Base-by-base conservation (phyloP, 2,797 vertebrate genomes). In the Sciaenops ocellatus region DNA sequence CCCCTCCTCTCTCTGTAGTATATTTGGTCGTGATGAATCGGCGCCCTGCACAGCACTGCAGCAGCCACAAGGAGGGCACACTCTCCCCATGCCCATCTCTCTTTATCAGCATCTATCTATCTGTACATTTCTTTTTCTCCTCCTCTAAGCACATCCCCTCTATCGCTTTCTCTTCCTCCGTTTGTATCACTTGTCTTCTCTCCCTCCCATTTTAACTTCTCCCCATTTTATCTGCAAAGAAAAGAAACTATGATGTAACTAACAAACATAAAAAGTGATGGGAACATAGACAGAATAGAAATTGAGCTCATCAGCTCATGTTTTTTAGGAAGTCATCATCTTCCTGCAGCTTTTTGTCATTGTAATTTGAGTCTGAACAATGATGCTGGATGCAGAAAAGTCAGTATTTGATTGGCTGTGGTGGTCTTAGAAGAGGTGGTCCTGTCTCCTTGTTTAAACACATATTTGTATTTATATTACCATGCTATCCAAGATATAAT, bases 11-110 rank as follows among this genome's bases (percentile, higher is more conserved):
- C 85, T 85, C 83, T 79, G 82, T 90, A 82, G 85, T 93, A 93
- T 93, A 92, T 92, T 92, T 92, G 92, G 84, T 91, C 65, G 86
- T 94, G 92, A 95, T 94, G 90, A 94, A 94, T 94, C 82, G 87
- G 87, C 90, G 90, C 82, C 85, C 72, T 84, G 83, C 90, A 88
- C 85, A 85, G 84, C 87, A 90, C 89, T 90, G 89, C 90, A 93
- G 91, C 87, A 89, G 89, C 85, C 90, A 89, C 87, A 83, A 85
- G 89, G 88, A 93, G 87, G 89, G 85, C 88, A 91, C 83, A 76
- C 78, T 78, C 72, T 69, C 82, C 12, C 90, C 69, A 48, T 86
- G 75, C 82, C 86, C 80, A 79, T 73, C 85, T 75, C 65, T 81
- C 79, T 69, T 66, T 42, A 71, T 84, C 78, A 52, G 4, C 16